phyloP scores from a whole-genome alignment of 2,797 vertebrate genomes.

The Typhlichthys subterraneus region DNA sequence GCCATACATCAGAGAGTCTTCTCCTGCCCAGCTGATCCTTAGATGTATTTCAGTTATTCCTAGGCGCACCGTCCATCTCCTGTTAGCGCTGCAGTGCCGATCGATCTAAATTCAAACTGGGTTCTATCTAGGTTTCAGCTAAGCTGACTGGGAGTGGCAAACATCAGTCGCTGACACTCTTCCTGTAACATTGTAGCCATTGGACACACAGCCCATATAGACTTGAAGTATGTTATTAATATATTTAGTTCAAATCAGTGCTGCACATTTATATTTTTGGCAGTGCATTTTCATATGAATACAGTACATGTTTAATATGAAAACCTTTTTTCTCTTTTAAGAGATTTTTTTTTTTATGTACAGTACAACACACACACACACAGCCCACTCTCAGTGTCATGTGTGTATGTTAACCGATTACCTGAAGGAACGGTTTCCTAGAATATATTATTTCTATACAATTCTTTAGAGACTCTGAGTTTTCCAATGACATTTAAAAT shows the following conservation, averaged over 20 bases:
- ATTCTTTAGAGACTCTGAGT: conserved; percentile 13
- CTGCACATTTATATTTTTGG: conserved; percentile 48
- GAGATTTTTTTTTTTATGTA: no score
- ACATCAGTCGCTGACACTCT: conserved; percentile 63
- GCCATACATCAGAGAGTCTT: conserved; percentile 24
- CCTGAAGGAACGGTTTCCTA: no score
- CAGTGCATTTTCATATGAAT: no score
- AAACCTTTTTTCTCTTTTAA: no score
- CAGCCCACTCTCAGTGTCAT: no score
- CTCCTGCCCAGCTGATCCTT: conserved; percentile 41
- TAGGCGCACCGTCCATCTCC: conserved; percentile 59
- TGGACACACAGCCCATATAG: conserved; percentile 49
- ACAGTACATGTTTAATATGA: no score
- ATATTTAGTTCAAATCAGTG: conserved; percentile 50
- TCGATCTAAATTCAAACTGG: conserved; percentile 38
- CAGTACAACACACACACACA: conserved; percentile 20
- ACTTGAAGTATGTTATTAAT: conserved; percentile 43
- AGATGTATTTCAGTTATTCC: conserved; percentile 60
- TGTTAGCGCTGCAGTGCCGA: conserved; percentile 31
- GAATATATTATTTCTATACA: background rate
- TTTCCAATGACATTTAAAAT: no score
- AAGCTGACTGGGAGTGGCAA: conserved; percentile 49
- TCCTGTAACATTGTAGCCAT: conserved; percentile 36
- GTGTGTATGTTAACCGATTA: no score
- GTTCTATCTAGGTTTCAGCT: conserved; percentile 17